Conservation (phyloP, 2,113 vertebrate genomes). For the Holacanthus passer region DNA sequence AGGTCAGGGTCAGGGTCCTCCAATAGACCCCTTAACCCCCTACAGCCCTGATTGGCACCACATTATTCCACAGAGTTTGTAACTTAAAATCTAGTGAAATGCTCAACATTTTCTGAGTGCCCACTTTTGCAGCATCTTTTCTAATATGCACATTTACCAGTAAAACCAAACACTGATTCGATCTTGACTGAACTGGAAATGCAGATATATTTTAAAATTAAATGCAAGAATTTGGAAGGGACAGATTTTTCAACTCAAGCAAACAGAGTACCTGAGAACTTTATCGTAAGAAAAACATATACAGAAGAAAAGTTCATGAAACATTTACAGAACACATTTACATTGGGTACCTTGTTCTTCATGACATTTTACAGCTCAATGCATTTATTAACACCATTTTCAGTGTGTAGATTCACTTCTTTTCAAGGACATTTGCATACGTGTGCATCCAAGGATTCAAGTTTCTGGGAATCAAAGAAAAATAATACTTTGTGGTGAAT, state of each 20-base stretch:
- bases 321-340: constrained; percentile 32
- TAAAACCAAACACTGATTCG: not conserved
- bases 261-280: constrained; percentile 71
- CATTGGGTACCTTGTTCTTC: not conserved
- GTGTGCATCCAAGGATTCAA: constrained; percentile 17
- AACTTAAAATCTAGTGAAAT: not conserved
- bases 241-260: constrained; percentile 24
- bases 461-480: constrained; percentile 11
- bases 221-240: not conserved
- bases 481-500: constrained; percentile 27
- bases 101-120: not conserved
- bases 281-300: constrained; percentile 32
- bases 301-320: constrained; percentile 32
- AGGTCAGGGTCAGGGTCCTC: too few species aligned
- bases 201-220: not conserved
- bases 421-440: constrained; percentile 24
- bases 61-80: not conserved
- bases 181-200: not conserved
- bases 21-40: too few species aligned
- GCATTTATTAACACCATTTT: constrained; percentile 23
- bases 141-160: not conserved
- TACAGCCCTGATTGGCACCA: not conserved
- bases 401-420: not conserved
- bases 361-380: constrained; percentile 33
- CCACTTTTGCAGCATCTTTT: not conserved